These are phyloP conservation scores for Diadegma fenestrale DNA, from an alignment of 2,888 invertebrate species.

Conservation along the genomic window DNA sequence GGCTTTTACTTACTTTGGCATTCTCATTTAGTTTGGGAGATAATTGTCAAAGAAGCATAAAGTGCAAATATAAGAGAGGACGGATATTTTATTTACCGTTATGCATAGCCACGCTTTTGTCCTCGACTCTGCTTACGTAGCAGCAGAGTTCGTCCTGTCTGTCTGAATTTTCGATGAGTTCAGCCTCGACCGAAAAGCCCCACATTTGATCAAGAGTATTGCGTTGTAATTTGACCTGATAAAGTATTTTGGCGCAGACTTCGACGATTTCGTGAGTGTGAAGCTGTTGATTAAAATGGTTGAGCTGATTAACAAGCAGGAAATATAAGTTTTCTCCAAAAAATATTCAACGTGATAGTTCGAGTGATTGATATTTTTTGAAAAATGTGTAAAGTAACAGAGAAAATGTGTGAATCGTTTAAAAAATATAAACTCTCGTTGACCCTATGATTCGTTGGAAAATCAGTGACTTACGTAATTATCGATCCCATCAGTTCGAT, in stretches of 20 bases:
- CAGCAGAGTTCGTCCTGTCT: conserved; percentile 98
- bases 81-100: conserved; percentile 90
- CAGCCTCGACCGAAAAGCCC: conserved; percentile 99
- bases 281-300: conserved; percentile 87
- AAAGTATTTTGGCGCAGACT: conserved; percentile 98
- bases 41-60: not conserved
- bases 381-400: not conserved
- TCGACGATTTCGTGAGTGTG: conserved; percentile 98
- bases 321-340: conserved; percentile 7
- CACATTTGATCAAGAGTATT: conserved; percentile 97
- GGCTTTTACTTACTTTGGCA: not conserved
- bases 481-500: conserved; percentile 97
- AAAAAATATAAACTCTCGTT: not conserved
- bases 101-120: conserved; percentile 97
- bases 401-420: not conserved
- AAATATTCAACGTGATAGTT: not conserved
- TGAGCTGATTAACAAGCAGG: conserved; percentile 1
- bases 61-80: not conserved
- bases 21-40: not conserved
- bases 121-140: conserved; percentile 98
- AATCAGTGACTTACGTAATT: conserved; percentile 92
- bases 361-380: conserved; percentile 6
- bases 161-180: conserved; percentile 97
- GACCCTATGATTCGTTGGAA: not conserved
- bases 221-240: conserved; percentile 97